Conservation (phyloP, 2,888 invertebrate genomes). For the Cataglyphis rosenhaueri region DNA sequence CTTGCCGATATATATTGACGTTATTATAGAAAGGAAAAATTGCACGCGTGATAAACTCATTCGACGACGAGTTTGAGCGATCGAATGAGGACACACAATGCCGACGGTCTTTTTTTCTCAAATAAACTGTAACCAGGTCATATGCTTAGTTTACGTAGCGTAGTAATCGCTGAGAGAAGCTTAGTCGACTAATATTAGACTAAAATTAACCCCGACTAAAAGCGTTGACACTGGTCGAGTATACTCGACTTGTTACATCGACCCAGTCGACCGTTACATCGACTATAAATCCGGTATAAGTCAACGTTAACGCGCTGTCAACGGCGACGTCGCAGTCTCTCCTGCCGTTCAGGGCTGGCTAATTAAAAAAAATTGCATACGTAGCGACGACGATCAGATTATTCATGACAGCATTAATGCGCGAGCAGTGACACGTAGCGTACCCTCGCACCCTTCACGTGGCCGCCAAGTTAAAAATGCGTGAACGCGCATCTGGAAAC, state of each 20-base stretch:
- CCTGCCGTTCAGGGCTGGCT: slow-evolving; percentile 29
- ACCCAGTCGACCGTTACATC: slow-evolving; percentile 47
- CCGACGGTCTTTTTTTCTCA: slow-evolving; percentile 49
- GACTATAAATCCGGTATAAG: slow-evolving; percentile 55
- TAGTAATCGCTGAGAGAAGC: slow-evolving; percentile 56
- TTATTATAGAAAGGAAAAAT: slow-evolving; percentile 15
- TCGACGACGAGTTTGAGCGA: slow-evolving; percentile 32
- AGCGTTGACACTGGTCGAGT: slow-evolving; percentile 57
- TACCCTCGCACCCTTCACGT: slow-evolving; percentile 40
- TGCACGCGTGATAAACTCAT: slow-evolving; percentile 17
- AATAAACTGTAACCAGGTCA: slow-evolving; percentile 53
- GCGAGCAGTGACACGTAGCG: background rate
- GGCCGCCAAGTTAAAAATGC: slow-evolving; percentile 31
- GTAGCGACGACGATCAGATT: slow-evolving; percentile 14
- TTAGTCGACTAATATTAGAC: slow-evolving; percentile 56
- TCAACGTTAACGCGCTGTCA: slow-evolving; percentile 48
- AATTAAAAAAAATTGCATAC: slow-evolving; percentile 35
- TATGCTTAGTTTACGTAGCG: slow-evolving; percentile 54
- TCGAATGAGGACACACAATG: slow-evolving; percentile 38
- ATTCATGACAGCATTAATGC: slow-evolving; percentile 41
- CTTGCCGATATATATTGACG: background rate
- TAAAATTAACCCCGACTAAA: slow-evolving; percentile 58
- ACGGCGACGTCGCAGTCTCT: slow-evolving; percentile 32
- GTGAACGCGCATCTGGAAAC: slow-evolving; percentile 41
- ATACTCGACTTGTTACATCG: slow-evolving; percentile 54